A percentile compares a stretch with the other conserved stretches of the same genome.
Conservation (phyloP, 2,888 invertebrate genomes). For the Phaedon cochleariae region DNA sequence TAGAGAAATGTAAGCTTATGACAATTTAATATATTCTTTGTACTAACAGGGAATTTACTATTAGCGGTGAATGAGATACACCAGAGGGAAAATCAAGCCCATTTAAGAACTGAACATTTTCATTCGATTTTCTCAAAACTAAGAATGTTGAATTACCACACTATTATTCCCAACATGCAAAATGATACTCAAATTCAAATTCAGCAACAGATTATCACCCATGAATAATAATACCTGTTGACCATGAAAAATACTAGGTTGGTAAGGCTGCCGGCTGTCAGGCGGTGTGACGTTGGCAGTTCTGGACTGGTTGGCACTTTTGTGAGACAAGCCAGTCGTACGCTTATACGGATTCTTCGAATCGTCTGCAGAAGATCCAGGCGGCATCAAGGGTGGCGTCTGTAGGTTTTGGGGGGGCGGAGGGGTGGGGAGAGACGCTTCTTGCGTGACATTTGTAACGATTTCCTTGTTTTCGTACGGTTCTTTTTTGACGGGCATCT, state of each 20-base stretch:
- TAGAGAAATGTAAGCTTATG: no score
- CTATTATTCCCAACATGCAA: no score
- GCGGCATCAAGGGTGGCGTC: conserved; percentile 43
- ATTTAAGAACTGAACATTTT: no score
- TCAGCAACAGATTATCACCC: no score
- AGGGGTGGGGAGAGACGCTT: conserved; percentile 47
- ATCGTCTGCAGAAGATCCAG: conserved; percentile 42
- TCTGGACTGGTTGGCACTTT: conserved; percentile 56
- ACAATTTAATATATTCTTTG: no score
- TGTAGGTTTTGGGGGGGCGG: conserved; percentile 48
- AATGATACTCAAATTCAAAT: no score
- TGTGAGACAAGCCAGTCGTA: conserved; percentile 61
- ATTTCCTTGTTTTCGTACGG: conserved; percentile 54
- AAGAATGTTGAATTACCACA: no score
- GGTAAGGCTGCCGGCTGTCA: conserved; percentile 51
- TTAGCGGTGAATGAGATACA: no score
- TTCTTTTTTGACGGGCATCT: conserved; percentile 29
- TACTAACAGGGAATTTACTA: no score
- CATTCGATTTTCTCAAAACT: no score
- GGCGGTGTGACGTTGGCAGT: conserved; percentile 37
- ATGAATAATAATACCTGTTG: conserved; percentile 50
- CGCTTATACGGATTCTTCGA: conserved; percentile 55
- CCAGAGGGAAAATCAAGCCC: no score
- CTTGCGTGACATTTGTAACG: conserved; percentile 35
- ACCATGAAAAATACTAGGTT: conserved; percentile 53